Conservation (phyloP, 2,797 vertebrate genomes). For the Brotogeris chrysoptera region DNA sequence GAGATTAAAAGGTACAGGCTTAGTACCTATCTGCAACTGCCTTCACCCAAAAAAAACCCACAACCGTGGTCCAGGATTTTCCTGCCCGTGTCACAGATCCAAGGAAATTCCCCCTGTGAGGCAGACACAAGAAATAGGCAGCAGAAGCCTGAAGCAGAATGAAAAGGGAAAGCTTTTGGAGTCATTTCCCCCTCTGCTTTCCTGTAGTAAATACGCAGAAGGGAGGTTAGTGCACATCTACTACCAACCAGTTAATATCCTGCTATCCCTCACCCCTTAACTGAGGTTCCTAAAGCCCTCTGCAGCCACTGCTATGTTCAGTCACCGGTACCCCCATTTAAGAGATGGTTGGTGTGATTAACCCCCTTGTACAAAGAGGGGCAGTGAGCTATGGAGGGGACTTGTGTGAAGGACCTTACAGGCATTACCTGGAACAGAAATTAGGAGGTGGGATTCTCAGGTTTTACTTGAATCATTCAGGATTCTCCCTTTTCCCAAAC, state of each 20-base stretch:
- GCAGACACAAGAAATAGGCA: neutral
- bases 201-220: neutral
- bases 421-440: neutral
- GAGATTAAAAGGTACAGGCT: neutral
- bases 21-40: neutral
- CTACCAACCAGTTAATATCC: neutral
- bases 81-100: neutral
- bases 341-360: neutral
- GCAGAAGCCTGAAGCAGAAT: neutral
- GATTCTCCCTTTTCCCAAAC: neutral
- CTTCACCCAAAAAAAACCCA: neutral
- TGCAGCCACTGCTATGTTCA: neutral
- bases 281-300: neutral
- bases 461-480: neutral
- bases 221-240: neutral
- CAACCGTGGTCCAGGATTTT: constrained; percentile 18
- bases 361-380: neutral
- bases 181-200: neutral
- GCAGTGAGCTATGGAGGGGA: neutral
- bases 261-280: neutral
- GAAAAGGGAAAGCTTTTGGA: neutral
- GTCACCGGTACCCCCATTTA: neutral
- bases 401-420: neutral
- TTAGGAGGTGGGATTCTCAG: neutral
- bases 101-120: constrained; percentile 1